These are phyloP conservation scores for Amblyraja radiata DNA, from an alignment of 2,797 vertebrate species.

Conservation along the genomic window DNA sequence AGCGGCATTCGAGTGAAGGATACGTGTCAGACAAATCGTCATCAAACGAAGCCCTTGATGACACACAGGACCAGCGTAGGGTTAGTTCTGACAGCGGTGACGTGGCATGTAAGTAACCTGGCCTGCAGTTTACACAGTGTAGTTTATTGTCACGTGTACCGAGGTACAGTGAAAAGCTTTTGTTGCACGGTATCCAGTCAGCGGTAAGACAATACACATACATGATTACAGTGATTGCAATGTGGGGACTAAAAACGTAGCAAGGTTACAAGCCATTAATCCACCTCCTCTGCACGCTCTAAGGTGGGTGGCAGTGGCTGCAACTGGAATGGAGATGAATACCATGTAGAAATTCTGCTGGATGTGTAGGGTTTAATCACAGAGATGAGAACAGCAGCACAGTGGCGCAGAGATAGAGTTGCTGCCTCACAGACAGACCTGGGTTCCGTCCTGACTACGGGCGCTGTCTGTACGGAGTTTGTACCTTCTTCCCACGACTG, in stretches of 20 bases:
- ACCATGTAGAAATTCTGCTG: not conserved
- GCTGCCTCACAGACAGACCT: no score
- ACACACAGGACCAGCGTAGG: slow-evolving; percentile 40
- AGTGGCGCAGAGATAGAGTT: no score
- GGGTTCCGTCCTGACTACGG: no score
- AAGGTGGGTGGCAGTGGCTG: not conserved
- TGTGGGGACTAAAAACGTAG: not conserved
- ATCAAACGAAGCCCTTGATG: slow-evolving; percentile 64
- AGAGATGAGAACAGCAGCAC: not conserved
- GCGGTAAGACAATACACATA: no score
- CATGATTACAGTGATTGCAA: not conserved
- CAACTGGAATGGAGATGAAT: not conserved
- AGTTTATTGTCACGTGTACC: no score
- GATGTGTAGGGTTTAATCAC: not conserved
- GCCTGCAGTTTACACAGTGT: no score
- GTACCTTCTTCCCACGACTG: no score
- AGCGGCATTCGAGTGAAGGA: slow-evolving; percentile 58
- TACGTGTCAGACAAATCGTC: slow-evolving; percentile 62
- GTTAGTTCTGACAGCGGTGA: not conserved
- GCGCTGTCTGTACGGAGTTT: no score
- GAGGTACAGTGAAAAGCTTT: no score
- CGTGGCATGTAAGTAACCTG: not conserved
- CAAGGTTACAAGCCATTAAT: not conserved
- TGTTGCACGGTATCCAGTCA: no score
- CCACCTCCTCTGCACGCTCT: not conserved